Conservation (phyloP, 2,113 vertebrate species). For the Syngnathus scovelli region DNA sequence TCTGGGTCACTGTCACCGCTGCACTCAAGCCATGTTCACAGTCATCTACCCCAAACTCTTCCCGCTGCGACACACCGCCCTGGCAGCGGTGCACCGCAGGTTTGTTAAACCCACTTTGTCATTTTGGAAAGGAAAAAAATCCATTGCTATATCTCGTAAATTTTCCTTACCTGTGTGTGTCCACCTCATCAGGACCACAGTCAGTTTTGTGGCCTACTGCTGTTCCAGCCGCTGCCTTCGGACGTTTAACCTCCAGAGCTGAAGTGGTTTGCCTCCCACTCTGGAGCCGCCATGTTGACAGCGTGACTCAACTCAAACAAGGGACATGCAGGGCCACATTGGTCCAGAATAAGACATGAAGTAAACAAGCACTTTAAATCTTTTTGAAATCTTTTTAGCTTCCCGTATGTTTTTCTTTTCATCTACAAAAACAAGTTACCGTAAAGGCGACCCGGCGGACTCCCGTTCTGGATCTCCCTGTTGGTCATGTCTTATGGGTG, state of each 20-base stretch:
- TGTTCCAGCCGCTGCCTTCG: slow-evolving; percentile 91
- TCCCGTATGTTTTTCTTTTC: too few species aligned
- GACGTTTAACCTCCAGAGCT: slow-evolving; percentile 89
- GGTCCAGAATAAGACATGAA: background rate
- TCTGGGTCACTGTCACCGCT: slow-evolving; percentile 92
- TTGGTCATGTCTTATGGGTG: too few species aligned
- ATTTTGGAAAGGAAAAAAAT: background rate
- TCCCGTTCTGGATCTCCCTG: too few species aligned
- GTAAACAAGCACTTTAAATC: background rate
- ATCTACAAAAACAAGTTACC: too few species aligned
- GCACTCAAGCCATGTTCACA: slow-evolving; percentile 96
- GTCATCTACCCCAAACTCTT: slow-evolving; percentile 94
- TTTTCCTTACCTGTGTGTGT: background rate
- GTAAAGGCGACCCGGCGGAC: too few species aligned
- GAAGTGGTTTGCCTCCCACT: slow-evolving; percentile 43
- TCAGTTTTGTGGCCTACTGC: slow-evolving; percentile 96
- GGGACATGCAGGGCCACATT: background rate
- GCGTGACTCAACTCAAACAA: background rate
- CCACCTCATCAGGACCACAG: slow-evolving; percentile 73
- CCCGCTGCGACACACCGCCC: slow-evolving; percentile 85
- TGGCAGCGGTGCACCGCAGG: slow-evolving; percentile 93
- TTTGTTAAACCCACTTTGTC: slow-evolving; percentile 27
- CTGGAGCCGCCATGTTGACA: background rate
- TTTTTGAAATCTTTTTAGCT: background rate
- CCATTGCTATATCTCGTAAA: too few species aligned